Conservation (phyloP, 2,113 vertebrate genomes). For the Brachypodius melanocephalos region DNA sequence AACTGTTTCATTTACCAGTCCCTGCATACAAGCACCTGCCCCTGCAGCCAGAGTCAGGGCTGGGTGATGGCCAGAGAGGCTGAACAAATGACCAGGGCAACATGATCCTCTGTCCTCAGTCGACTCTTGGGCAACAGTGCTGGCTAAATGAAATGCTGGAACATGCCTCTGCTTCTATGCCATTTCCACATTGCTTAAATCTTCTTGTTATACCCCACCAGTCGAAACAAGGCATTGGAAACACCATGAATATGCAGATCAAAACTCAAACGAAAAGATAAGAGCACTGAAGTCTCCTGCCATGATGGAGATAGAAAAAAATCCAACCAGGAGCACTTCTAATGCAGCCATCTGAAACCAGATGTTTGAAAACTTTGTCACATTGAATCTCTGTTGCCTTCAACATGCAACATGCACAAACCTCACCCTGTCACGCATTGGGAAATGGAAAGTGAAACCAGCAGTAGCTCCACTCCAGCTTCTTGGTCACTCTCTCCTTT, state of each 20-base stretch:
- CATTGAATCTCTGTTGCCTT: neutral
- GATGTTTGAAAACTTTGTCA: neutral
- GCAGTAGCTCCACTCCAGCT: neutral
- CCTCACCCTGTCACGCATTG: neutral
- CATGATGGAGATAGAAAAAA: neutral
- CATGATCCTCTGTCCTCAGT: neutral
- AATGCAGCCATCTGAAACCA: neutral
- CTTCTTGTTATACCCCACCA: neutral
- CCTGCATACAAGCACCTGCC: neutral
- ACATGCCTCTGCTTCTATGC: neutral
- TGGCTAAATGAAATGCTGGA: neutral
- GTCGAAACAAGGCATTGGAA: neutral
- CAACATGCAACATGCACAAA: neutral
- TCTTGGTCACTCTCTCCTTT: constrained; percentile 10
- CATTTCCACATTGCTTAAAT: neutral
- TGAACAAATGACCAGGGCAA: neutral
- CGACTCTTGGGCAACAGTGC: neutral
- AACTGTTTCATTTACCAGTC: neutral
- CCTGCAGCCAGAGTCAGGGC: neutral
- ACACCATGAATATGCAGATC: neutral
- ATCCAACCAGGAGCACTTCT: neutral
- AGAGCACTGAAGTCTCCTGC: neutral
- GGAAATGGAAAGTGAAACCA: constrained; percentile 31
- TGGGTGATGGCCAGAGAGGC: neutral
- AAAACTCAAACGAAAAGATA: neutral